Conservation (phyloP, 2,113 vertebrate genomes). For the Ariopsis seemanni region DNA sequence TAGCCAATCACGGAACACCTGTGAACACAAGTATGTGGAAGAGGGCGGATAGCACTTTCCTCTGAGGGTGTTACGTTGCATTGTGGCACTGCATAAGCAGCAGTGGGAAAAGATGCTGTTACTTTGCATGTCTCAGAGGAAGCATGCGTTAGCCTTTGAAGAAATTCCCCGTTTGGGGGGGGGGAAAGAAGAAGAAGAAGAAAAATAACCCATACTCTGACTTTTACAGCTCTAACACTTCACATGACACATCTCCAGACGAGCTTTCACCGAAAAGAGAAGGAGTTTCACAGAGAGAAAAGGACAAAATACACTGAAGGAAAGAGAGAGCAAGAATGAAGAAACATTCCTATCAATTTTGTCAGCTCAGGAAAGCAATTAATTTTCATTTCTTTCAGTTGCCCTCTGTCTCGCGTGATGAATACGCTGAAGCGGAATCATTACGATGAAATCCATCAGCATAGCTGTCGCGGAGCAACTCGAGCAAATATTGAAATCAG, state of each 20-base stretch:
- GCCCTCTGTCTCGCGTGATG: conserved; percentile 14
- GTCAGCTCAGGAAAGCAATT: conserved; percentile 18
- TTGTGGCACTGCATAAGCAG: neutral
- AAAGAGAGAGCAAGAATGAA: neutral
- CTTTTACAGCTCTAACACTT: neutral
- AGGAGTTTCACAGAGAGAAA: neutral
- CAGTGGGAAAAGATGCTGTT: neutral
- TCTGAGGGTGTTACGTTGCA: neutral
- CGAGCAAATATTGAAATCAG: neutral
- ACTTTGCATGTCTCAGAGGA: neutral
- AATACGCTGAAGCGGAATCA: conserved; percentile 2
- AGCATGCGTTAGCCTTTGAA: neutral
- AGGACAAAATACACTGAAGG: neutral
- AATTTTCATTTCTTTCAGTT: conserved; percentile 18
- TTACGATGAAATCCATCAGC: conserved; percentile 14
- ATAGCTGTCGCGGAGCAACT: neutral
- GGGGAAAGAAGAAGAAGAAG: neutral
- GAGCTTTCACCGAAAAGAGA: neutral
- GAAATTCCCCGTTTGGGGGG: neutral
- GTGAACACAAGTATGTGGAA: neutral
- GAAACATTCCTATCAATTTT: conserved; percentile 11
- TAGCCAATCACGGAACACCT: neutral
- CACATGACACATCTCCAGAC: neutral
- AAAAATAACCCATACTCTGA: neutral
- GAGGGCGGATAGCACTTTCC: neutral